These are phyloP conservation scores for Xenopus laevis DNA, from an alignment of 2,113 vertebrate genomes.

Conservation along the genomic window DNA sequence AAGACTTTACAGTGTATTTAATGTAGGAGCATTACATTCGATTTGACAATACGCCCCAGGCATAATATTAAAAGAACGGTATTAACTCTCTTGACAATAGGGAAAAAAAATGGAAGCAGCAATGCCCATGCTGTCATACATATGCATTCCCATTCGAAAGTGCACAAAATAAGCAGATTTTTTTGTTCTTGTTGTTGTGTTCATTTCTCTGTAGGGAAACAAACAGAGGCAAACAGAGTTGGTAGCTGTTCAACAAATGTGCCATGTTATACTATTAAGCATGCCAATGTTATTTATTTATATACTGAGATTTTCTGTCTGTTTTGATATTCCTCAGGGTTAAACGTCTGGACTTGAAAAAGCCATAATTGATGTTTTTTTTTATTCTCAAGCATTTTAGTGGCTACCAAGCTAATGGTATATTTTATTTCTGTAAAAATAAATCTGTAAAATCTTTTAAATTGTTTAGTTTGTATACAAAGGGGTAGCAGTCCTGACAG, in stretches of 20 bases:
- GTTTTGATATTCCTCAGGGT: neutral
- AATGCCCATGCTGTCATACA: constrained; percentile 1
- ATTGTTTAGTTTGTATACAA: too few species aligned
- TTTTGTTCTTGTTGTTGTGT: neutral
- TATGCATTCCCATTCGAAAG: neutral
- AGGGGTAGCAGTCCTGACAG: too few species aligned
- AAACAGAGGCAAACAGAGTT: neutral
- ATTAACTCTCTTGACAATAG: constrained; percentile 10
- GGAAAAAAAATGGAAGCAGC: neutral
- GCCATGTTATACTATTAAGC: neutral
- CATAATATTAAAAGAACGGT: constrained; percentile 30
- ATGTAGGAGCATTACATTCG: constrained; percentile 30
- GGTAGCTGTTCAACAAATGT: neutral
- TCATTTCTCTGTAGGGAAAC: neutral
- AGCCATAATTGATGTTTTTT: too few species aligned
- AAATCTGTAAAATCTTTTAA: too few species aligned
- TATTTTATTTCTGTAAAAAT: too few species aligned
- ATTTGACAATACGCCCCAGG: constrained; percentile 31
- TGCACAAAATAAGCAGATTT: neutral
- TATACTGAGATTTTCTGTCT: neutral
- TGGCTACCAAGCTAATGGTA: too few species aligned
- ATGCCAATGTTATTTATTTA: neutral
- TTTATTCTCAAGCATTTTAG: too few species aligned
- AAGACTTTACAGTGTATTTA: constrained; percentile 40
- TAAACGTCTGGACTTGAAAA: neutral